phyloP scores from a whole-genome alignment of 2,888 invertebrate genomes.

The Strigamia maritima region DNA sequence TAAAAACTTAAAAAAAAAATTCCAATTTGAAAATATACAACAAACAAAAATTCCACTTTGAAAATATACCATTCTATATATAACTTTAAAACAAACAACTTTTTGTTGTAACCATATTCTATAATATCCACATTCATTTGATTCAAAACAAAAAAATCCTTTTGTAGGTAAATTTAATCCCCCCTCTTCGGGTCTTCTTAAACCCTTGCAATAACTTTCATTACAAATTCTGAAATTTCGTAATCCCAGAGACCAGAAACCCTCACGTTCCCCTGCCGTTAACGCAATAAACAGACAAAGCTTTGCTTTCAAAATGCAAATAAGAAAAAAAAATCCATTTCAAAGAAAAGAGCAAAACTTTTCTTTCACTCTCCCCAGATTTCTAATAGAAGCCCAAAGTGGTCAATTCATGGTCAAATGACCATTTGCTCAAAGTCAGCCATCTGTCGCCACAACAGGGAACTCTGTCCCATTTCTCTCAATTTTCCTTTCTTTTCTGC shows the following conservation, averaged over 20 bases:
- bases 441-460: not conserved
- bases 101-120: not conserved
- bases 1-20: too few relatives aligned
- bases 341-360: not conserved
- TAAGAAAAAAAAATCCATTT: not conserved
- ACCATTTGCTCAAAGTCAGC: not conserved
- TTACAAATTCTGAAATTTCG: not conserved
- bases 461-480: not conserved
- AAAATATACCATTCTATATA: not conserved
- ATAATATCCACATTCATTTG: not conserved
- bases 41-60: too few relatives aligned
- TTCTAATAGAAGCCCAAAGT: not conserved
- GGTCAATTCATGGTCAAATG: slow-evolving; percentile 15
- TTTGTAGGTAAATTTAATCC: not conserved
- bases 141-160: not conserved
- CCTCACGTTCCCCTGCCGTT: not conserved
- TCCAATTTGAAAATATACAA: too few relatives aligned
- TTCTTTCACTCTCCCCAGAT: not conserved
- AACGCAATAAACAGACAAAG: not conserved
- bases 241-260: not conserved
- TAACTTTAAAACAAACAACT: too few relatives aligned
- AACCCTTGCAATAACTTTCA: not conserved
- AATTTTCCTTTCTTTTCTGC: not conserved
- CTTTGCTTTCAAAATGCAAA: not conserved
- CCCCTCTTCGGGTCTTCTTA: not conserved